Evolutionary conservation across 2,888 invertebrate species (phyloP), one percentile per base, ranked within the genome.

Genomic region (Odontocolon sp.): DNA sequence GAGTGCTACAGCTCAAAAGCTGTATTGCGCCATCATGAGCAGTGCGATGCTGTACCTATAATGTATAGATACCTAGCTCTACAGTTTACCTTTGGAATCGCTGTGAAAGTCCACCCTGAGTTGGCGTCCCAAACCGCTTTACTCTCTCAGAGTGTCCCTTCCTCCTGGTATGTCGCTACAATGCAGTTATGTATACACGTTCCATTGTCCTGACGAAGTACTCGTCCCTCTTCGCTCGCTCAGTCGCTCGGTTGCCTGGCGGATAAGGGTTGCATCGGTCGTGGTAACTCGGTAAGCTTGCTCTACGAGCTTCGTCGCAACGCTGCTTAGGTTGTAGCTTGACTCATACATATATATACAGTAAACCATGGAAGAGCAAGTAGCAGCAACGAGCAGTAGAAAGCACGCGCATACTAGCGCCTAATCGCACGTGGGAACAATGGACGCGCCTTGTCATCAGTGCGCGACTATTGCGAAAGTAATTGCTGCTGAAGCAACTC

Each of bases 391-490:
- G 26, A 14, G 40, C 69, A 68, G 67, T 31, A 54, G 18, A 33
- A 21, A 28, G 59, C 57, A 56, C 42, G 40, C 50, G 50, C 61
- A 68, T 57, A 42, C 40, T 57, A 66, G 68, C 82, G 85, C 84
- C 86, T 87, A 88, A 89, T 89, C 85, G 85, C 85, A 84, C 83
- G 82, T 82, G 73, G 80, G 86, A 85, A 89, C 89, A 89, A 89
- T 88, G 86, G 84, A 84, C 82, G 82, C 81, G 85, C 86, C 78
- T 83, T 85, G 84, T 86, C 87, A 86, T 87, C 86, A 84, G 80
- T 77, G 77, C 54, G 83, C 83, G 85, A 87, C 87, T 87, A 86
- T 88, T 87, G 86, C 85, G 80, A 84, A 87, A 87, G 87, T 89
- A 86, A 89, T 89, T 88, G 84, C 86, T 83, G 77, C 72, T 67